Percentiles rank a stretch among this genome's conserved stretches.
Conservation (phyloP, 2,888 invertebrate genomes). For the Hesperia comma region DNA sequence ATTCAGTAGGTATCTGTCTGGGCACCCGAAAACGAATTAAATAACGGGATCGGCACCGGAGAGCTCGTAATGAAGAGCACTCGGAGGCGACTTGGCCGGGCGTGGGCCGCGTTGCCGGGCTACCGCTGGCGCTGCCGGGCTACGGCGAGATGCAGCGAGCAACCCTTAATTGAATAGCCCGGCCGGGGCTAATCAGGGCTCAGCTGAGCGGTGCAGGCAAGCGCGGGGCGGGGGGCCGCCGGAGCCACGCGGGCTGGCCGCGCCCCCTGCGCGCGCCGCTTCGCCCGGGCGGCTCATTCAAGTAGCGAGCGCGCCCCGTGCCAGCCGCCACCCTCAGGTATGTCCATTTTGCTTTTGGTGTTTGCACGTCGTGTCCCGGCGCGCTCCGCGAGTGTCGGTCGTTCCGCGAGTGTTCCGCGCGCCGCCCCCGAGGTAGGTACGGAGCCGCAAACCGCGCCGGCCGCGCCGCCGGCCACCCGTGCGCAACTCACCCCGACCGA, state of each 20-base stretch:
- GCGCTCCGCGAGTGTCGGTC: slow-evolving; percentile 77
- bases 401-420: slow-evolving; percentile 71
- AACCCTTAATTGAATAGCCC: slow-evolving; percentile 82
- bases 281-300: slow-evolving; percentile 81
- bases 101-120: slow-evolving; percentile 49
- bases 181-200: slow-evolving; percentile 82
- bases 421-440: slow-evolving; percentile 64
- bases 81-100: slow-evolving; percentile 58
- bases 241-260: slow-evolving; percentile 84
- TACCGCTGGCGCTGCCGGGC: slow-evolving; percentile 56
- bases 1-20: slow-evolving; percentile 39
- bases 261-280: slow-evolving; percentile 86
- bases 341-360: slow-evolving; percentile 83
- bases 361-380: slow-evolving; percentile 69
- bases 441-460: slow-evolving; percentile 46
- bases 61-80: slow-evolving; percentile 72
- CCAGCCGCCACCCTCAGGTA: slow-evolving; percentile 83
- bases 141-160: slow-evolving; percentile 72
- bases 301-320: slow-evolving; percentile 80
- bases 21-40: slow-evolving; percentile 59
- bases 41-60: slow-evolving; percentile 63
- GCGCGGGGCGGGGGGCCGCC: slow-evolving; percentile 59
- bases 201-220: slow-evolving; percentile 76
- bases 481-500: slow-evolving; percentile 42
- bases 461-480: slow-evolving; percentile 42